Conservation (phyloP, 1,140 invertebrate species). For the Cyclargus thomasi region DNA sequence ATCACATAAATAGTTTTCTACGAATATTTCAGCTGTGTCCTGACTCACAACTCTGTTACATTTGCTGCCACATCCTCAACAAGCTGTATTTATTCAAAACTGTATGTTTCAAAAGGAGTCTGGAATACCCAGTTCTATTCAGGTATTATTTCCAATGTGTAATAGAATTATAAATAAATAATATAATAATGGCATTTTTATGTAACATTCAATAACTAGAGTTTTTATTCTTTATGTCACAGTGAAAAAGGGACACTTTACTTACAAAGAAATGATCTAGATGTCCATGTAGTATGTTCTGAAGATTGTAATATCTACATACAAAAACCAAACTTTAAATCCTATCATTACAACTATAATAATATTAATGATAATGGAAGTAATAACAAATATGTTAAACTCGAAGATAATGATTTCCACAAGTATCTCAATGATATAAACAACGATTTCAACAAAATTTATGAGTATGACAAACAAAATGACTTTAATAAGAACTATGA, state of each 20-base stretch:
- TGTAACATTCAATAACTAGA: background rate
- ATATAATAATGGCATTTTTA: background rate
- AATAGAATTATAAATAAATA: background rate
- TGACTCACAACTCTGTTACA: constrained; percentile 52
- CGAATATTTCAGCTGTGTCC: constrained; percentile 43
- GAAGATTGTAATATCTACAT: constrained; percentile 43
- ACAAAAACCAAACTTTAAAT: constrained; percentile 25
- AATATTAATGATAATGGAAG: constrained; percentile 29
- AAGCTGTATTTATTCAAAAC: constrained; percentile 49
- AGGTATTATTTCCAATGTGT: constrained; percentile 18
- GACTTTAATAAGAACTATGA: constrained; percentile 16
- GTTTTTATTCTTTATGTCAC: constrained; percentile 19
- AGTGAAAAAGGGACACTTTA: constrained; percentile 54
- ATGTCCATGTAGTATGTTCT: constrained; percentile 41
- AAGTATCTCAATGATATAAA: constrained; percentile 18
- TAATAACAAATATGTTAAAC: constrained; percentile 30
- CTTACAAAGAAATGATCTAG: constrained; percentile 44
- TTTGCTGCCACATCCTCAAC: constrained; percentile 53
- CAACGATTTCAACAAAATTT: constrained; percentile 17
- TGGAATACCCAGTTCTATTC: constrained; percentile 47
- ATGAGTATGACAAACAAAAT: constrained; percentile 13
- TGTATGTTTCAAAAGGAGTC: constrained; percentile 49
- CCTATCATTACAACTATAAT: constrained; percentile 30
- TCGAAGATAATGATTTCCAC: constrained; percentile 29
- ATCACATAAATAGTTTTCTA: background rate